Conservation (phyloP, 2,797 vertebrate genomes). For the Enteromius treurensis region DNA sequence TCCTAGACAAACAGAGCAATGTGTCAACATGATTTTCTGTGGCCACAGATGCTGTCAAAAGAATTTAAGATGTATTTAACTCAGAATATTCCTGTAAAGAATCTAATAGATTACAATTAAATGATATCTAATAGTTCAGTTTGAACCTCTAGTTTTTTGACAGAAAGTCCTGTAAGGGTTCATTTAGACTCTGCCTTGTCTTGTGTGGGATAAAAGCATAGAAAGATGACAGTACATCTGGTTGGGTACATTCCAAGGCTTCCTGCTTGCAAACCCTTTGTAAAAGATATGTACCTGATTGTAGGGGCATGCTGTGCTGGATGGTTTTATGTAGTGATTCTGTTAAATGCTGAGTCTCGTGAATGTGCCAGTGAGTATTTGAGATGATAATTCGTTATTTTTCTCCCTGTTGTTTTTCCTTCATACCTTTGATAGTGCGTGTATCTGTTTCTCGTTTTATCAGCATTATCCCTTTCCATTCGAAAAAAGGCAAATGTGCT, state of each 20-base stretch:
- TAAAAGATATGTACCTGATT: constrained; percentile 20
- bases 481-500: neutral
- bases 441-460: neutral
- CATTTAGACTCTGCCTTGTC: neutral
- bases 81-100: constrained; percentile 17
- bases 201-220: neutral
- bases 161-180: neutral
- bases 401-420: neutral
- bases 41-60: neutral
- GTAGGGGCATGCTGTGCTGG: constrained; percentile 37
- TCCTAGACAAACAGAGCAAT: neutral
- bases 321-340: constrained; percentile 38
- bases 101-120: neutral
- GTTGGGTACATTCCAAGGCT: constrained; percentile 39
- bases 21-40: neutral
- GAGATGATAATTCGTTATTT: constrained; percentile 6
- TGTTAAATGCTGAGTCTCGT: constrained; percentile 29
- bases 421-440: neutral
- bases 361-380: constrained; percentile 31
- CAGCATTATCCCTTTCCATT: constrained; percentile 1
- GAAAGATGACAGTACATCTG: constrained; percentile 36
- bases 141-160: constrained; percentile 6
- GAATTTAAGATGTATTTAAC: neutral
- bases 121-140: neutral
- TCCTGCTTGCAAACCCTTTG: constrained; percentile 38